These are phyloP conservation scores for Semnornis frantzii DNA, from an alignment of 2,113 vertebrate species.

Conservation along the genomic window DNA sequence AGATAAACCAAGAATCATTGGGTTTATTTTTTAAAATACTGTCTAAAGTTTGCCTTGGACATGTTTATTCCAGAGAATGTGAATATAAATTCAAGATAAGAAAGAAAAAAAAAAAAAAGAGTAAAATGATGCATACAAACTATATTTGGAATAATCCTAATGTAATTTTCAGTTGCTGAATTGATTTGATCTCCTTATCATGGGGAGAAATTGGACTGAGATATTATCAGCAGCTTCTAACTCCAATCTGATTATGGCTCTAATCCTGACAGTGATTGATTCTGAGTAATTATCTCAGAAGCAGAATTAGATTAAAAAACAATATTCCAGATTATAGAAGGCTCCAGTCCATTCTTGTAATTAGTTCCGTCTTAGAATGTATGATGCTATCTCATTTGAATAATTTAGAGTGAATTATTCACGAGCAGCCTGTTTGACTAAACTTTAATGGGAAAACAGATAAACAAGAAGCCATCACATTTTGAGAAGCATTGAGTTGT, in stretches of 20 bases:
- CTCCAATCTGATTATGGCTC: conserved; percentile 77
- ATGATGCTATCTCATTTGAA: conserved; percentile 68
- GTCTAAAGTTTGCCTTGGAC: conserved; percentile 5
- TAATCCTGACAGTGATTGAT: conserved; percentile 86
- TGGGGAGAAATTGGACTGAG: conserved; percentile 73
- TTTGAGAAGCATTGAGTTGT: background rate
- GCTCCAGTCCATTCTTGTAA: conserved; percentile 64
- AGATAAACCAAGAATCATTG: background rate
- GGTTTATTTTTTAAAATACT: conserved; percentile 58
- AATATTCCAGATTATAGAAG: conserved; percentile 75
- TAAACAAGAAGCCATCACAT: conserved; percentile 36
- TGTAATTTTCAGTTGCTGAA: conserved; percentile 66
- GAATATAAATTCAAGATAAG: conserved; percentile 31
- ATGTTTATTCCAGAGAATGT: conserved; percentile 37
- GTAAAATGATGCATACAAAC: conserved; percentile 53
- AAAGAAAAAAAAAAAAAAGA: background rate
- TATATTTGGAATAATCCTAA: conserved; percentile 68
- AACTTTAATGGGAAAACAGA: conserved; percentile 36
- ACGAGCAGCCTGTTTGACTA: conserved; percentile 2
- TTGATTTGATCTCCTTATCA: conserved; percentile 76
- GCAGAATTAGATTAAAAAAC: conserved; percentile 82
- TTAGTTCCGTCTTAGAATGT: conserved; percentile 67
- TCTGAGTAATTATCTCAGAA: conserved; percentile 80
- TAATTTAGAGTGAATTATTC: conserved; percentile 67
- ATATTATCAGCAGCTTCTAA: conserved; percentile 71